Base-by-base conservation (phyloP, 2,113 vertebrate genomes). In the Poicephalus gulielmi region DNA sequence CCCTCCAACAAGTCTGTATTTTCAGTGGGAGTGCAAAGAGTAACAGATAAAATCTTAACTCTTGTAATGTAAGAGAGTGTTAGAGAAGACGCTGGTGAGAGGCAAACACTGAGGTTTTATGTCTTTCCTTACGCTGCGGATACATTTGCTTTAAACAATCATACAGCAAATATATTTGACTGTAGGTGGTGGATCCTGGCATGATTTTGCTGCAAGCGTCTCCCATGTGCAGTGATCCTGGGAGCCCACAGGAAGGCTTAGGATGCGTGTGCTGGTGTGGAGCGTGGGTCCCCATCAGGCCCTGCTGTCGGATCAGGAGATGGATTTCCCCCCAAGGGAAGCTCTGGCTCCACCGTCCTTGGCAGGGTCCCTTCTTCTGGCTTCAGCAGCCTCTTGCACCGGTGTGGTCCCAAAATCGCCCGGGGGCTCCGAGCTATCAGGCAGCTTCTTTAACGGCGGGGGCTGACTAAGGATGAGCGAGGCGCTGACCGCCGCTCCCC, bases 361-460 rank as follows among this genome's bases (percentile, higher is more conserved):
- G 47, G 47, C 67, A 5, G 30, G n/a, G 33, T 39, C 46, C 2
- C 44, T 63, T 28, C 37, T 25, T 50, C 49, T 7, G n/a, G 4
- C 17, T 47, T 8, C 1, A 49, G 69, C 74, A 13, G 74, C 60
- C 50, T 44, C 18, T 11, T 23, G 18, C 62, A 5, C 4, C 4
- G 1, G 4, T 3, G 44, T 2, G n/a, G 37, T 31, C 53, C 73
- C 80, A 0, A 12, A 18, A 5, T 7, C 14, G 10, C 9, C 5
- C 8, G 2, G 63, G 11, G n/a, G 13, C 60, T 53, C 43, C 0
- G 8, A 37, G 85, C 43, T 11, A 1, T 5, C 28, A 0, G 10
- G 4, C 52, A 24, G 1, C 33, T n/a, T 4, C 66, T n/a, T n/a
- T 11, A 2, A n/a, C 0, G 63, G 19, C 57, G 4, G 0, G 52